Base-by-base conservation (phyloP, 2,888 invertebrate species). In the Polia nebulosa region DNA sequence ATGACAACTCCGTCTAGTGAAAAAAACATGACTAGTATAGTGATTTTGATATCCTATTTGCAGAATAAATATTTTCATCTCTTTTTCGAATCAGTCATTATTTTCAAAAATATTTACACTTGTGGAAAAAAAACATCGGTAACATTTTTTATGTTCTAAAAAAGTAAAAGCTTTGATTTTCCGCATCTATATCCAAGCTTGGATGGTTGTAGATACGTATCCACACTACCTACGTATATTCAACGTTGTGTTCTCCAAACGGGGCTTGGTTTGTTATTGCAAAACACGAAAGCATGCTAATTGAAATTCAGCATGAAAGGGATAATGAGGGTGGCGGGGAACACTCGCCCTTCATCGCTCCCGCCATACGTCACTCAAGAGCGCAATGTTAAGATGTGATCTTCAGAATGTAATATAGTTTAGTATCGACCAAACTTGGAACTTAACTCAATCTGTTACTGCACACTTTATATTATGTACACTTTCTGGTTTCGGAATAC, bases 231-330 rank as follows among this genome's bases (percentile, higher is more conserved):
- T 72, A 56, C 32, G 20, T 52, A 67, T 70, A 80, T 65, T 49
- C 39, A 75, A 82, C 78, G 81, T 85, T 89, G 87, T 89, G 86
- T 88, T 83, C 87, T 81, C 85, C 85, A 85, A 89, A 89, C 87
- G 86, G 88, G 86, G 79, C 76, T 84, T 84, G 85, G 89, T 90
- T 90, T 94, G 94, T 92, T 93, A 93, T 94, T 92, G 92, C 94
- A 90, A 91, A 94, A 93, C 92, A 94, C 86, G 92, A 93, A 92
- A 93, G 91, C 94, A 91, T 92, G 90, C 93, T 94, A 93, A 94
- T 96, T 96, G 90, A 95, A 95, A 96, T 96, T 94, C 96, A 96
- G 91, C 93, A 96, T 92, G 92, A 90, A 95, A 95, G 95, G 96
- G 96, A 95, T 96, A 95, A 96, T 95, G 89, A 95, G 93, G 92